phyloP scores from a whole-genome alignment of 1,140 invertebrate genomes.

The Heliconius himera region DNA sequence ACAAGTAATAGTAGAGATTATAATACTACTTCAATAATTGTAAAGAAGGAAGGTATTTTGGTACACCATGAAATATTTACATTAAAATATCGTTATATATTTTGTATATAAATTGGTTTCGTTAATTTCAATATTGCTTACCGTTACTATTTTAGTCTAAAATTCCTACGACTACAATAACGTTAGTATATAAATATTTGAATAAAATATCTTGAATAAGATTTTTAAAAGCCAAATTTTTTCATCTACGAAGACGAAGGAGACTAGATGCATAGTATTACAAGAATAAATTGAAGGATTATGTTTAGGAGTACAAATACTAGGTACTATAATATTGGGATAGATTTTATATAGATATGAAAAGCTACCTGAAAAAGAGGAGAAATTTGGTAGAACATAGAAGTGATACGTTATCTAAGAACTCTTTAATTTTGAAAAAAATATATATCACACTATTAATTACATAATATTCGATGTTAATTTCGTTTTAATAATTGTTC shows the following conservation, averaged over 20 bases:
- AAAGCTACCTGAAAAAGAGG: constrained; percentile 19
- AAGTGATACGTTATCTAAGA: constrained; percentile 43
- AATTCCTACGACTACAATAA: constrained; percentile 73
- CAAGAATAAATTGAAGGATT: constrained; percentile 53
- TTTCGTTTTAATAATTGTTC: constrained; percentile 62
- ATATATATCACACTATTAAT: constrained; percentile 58
- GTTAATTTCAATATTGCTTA: constrained; percentile 57
- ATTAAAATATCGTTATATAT: constrained; percentile 72
- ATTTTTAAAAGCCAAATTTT: constrained; percentile 66
- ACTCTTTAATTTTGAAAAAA: constrained; percentile 55
- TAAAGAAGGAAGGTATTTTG: constrained; percentile 76
- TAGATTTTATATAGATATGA: constrained; percentile 45
- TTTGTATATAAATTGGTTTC: constrained; percentile 78
- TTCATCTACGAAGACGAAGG: constrained; percentile 57
- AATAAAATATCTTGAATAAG: constrained; percentile 75
- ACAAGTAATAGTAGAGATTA: constrained; percentile 50
- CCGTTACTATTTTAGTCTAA: constrained; percentile 58
- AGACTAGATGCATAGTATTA: constrained; percentile 50
- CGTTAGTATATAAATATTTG: constrained; percentile 78
- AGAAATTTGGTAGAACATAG: constrained; percentile 34
- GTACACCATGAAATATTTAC: constrained; percentile 77
- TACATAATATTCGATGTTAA: constrained; percentile 72
- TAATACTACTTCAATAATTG: constrained; percentile 71
- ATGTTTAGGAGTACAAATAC: constrained; percentile 59
- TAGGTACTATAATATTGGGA: constrained; percentile 51